Evolutionary conservation across 53 echinoderm and acorn worm species (phyloP), one percentile per base, ranked within the genome.

Genomic region (Paracentrotus lividus): DNA sequence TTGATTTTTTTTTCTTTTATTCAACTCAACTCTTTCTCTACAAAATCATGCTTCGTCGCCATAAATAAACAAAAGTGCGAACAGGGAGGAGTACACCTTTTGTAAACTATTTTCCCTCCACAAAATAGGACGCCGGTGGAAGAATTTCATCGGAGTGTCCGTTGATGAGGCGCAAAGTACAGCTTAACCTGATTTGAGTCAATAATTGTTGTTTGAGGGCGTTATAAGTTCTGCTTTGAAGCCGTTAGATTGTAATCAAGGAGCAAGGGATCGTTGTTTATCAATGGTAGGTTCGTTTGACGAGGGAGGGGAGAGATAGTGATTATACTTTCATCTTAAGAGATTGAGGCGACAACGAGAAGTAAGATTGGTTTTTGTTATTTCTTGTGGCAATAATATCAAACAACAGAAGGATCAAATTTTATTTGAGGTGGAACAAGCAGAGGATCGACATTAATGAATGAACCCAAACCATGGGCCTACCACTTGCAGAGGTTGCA

Each of bases 241-340:
- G 56, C 86, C 86, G 53, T 86, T 86, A 86, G 86, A 86, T 7
- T 23, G 53, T 86, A 86, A 86, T 86, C 86, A 86, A 86, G 56
- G 26, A 8, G 55, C 27, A 20, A 1, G 38, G 53, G 56, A 86
- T 86, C 86, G 86, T 86, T 86, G 32, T 38, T 86, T 86, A 56
- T 86, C 86, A 9, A 86, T 86, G 55, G n/a, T 20, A 55, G 85
- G 56, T 81, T 81, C 81, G 47, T 81, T 81, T 47, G 81, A 81
- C 10, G 81, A 26, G 47, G 81, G 26, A 76, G 76, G 42, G 18
- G 42, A 13, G 76, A 34, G 16, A 72, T 21, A 23, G 77, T 24
- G n/a, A 47, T 81, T 78, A 42, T 45, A 81, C 47, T 81, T 47
- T 81, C 26, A 47, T 47, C 47, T 8, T 24, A 6, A 81, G 81